Evolutionary conservation across 1,140 invertebrate genomes (phyloP).

Genomic region (Lepidurus packardi): DNA sequence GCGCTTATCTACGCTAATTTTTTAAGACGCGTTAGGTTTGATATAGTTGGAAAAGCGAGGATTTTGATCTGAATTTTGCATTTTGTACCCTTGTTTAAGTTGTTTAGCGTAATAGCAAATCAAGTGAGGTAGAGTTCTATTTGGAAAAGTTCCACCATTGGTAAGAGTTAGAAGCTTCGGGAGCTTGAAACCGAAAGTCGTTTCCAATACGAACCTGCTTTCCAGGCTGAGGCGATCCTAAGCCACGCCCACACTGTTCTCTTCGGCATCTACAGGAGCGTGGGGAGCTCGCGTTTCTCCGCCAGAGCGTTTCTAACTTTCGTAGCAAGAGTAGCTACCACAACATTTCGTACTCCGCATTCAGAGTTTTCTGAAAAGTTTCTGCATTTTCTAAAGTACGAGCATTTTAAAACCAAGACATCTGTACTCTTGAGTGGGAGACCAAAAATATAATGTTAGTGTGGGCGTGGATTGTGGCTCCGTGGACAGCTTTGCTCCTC

Average conservation of each 20-base stretch:
- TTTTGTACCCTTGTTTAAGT: too few relatives aligned
- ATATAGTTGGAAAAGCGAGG: too few relatives aligned
- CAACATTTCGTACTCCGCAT: not conserved
- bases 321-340: not conserved
- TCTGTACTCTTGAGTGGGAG: not conserved
- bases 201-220: not conserved
- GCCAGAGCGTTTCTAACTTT: not conserved
- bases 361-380: not conserved
- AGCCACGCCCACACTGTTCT: not conserved
- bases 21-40: too few relatives aligned
- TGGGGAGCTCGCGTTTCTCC: not conserved
- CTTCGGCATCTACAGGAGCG: not conserved
- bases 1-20: too few relatives aligned
- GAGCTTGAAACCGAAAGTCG: too few relatives aligned
- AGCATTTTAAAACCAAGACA: too few relatives aligned
- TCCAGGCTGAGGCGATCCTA: not conserved
- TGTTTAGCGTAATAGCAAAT: too few relatives aligned
- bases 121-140: too few relatives aligned
- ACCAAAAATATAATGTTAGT: slow-evolving; percentile 5
- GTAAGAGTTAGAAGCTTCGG: too few relatives aligned
- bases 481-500: slow-evolving; percentile 25
- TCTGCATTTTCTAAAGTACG: not conserved
- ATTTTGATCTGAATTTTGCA: too few relatives aligned
- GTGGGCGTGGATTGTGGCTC: not conserved
- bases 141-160: too few relatives aligned